phyloP scores from a whole-genome alignment of 2,113 vertebrate genomes.

The Alexandromys fortis region DNA sequence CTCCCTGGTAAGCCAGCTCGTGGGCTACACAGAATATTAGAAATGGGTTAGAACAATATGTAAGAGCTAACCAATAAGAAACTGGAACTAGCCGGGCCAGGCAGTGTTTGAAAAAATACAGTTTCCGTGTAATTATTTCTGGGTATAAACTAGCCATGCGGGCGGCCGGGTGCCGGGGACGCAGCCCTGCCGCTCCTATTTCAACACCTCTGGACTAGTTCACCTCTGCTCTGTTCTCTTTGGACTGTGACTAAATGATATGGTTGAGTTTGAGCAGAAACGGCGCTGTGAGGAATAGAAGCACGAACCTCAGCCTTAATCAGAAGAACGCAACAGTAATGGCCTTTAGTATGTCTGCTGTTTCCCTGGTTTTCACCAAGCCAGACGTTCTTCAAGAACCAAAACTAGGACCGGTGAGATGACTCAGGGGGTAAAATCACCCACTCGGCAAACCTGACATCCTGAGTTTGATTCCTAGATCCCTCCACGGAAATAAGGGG shows the following conservation, averaged over 20 bases:
- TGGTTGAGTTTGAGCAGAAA: not conserved
- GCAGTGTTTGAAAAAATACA: too few relatives aligned
- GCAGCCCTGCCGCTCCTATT: too few relatives aligned
- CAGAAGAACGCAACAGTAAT: not conserved
- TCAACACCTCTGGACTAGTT: not conserved
- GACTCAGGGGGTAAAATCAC: not conserved
- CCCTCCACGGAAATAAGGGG: not conserved
- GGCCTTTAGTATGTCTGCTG: not conserved
- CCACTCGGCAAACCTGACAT: not conserved
- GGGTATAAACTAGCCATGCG: too few relatives aligned
- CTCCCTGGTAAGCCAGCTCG: too few relatives aligned
- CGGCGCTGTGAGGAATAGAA: not conserved
- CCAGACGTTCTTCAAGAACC: not conserved
- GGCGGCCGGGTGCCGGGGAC: too few relatives aligned
- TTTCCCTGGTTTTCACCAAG: not conserved
- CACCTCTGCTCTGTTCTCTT: constrained; percentile 20
- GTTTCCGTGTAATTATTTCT: too few relatives aligned
- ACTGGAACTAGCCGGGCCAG: too few relatives aligned
- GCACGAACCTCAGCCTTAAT: not conserved
- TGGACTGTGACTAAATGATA: not conserved
- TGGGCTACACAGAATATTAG: too few relatives aligned
- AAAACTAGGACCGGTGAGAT: not conserved
- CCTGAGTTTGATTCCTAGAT: not conserved
- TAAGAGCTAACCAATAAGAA: too few relatives aligned
- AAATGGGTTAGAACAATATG: too few relatives aligned